Percentiles rank a stretch among this genome's conserved stretches.
Evolutionary conservation across 2,113 vertebrate species (phyloP).

Genomic region (Atrichornis clamosus): DNA sequence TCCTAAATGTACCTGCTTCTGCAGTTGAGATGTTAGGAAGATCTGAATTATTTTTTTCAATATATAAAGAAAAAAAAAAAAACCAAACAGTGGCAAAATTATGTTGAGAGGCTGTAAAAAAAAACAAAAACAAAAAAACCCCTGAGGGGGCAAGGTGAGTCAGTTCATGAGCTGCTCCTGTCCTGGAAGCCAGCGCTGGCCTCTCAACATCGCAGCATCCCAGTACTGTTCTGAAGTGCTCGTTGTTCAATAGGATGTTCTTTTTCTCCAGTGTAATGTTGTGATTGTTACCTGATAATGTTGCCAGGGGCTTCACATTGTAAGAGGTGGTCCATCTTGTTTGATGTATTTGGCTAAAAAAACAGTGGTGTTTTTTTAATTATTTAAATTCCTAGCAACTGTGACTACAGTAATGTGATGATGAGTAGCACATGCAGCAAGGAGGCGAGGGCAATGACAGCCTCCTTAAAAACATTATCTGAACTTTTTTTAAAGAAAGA

Average conservation of each 20-base stretch:
- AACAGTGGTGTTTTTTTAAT: slow-evolving; percentile 39
- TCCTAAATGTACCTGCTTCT: not conserved
- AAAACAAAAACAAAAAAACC: not conserved
- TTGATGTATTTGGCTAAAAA: slow-evolving; percentile 56
- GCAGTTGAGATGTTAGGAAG: not conserved
- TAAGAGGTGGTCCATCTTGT: slow-evolving; percentile 47
- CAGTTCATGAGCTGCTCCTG: not conserved
- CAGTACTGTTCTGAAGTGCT: slow-evolving; percentile 50
- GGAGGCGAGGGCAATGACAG: not conserved
- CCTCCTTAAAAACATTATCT: slow-evolving; percentile 67
- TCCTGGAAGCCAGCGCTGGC: not conserved
- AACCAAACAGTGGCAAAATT: slow-evolving; percentile 8
- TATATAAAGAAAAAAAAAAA: not conserved
- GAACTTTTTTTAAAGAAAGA: slow-evolving; percentile 43
- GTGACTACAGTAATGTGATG: slow-evolving; percentile 63
- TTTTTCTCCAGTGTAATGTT: slow-evolving; percentile 49
- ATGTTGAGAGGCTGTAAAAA: slow-evolving; percentile 5
- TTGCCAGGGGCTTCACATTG: slow-evolving; percentile 14
- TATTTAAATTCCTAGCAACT: slow-evolving; percentile 62
- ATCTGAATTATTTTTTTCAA: not conserved
- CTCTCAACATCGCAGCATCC: slow-evolving; percentile 41
- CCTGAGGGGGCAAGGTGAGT: not conserved
- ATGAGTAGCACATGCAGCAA: slow-evolving; percentile 63
- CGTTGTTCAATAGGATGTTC: slow-evolving; percentile 31
- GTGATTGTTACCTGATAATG: slow-evolving; percentile 45